Conservation (phyloP, 1,140 invertebrate genomes). For the Chionoecetes opilio region DNA sequence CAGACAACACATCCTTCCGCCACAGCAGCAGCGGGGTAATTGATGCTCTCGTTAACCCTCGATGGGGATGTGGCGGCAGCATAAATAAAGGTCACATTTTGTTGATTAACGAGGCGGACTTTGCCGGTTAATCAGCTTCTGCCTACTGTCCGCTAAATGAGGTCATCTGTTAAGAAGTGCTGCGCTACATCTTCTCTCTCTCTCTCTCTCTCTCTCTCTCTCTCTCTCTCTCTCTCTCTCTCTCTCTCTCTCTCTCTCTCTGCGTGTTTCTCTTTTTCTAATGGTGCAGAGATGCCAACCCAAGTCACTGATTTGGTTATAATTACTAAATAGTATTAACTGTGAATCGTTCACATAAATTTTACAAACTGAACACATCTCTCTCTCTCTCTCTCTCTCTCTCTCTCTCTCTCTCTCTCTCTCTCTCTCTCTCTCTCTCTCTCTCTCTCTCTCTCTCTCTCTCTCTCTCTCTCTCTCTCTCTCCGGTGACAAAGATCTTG, state of each 20-base stretch:
- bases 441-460: background rate
- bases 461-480: conserved; percentile 17
- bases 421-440: background rate
- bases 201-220: too few species aligned
- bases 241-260: too few species aligned
- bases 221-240: too few species aligned
- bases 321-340: too few species aligned
- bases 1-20: background rate
- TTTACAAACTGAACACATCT: too few species aligned
- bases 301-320: too few species aligned
- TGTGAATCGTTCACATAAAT: too few species aligned
- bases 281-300: too few species aligned
- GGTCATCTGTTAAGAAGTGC: background rate
- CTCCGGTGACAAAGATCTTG: background rate
- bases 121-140: conserved; percentile 16
- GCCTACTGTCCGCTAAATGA: conserved; percentile 15
- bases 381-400: too few species aligned
- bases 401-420: background rate
- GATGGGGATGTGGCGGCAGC: conserved; percentile 9
- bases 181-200: background rate
- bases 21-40: background rate
- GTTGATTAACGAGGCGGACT: conserved; percentile 5
- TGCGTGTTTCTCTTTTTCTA: too few species aligned
- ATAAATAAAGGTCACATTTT: background rate
- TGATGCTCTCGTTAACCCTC: background rate